phyloP scores from a whole-genome alignment of 2,797 vertebrate genomes.

The Sphenopsis melanotis region DNA sequence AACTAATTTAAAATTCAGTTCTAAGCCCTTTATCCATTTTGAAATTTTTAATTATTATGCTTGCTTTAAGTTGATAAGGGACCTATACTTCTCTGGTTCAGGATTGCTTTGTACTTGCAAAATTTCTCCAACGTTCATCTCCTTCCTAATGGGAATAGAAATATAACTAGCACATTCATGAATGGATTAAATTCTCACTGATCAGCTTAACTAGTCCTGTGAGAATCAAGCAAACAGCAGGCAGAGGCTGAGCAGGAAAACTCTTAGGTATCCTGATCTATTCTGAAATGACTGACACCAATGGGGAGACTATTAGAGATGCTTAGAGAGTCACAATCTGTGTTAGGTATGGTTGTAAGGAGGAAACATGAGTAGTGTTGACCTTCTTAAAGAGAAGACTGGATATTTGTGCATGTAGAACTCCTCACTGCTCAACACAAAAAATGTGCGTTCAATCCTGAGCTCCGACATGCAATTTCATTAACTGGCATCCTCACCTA shows the following conservation, averaged over 20 bases:
- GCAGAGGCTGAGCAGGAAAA: background rate
- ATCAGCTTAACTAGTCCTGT: background rate
- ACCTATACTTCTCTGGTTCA: background rate
- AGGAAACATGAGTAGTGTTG: background rate
- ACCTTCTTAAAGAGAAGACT: background rate
- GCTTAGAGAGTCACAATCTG: background rate
- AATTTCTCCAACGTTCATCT: background rate
- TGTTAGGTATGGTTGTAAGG: background rate
- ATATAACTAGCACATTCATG: background rate
- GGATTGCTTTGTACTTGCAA: background rate
- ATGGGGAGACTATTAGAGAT: background rate
- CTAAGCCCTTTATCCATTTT: background rate
- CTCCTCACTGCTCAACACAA: background rate
- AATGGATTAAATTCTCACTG: background rate
- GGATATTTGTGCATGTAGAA: background rate
- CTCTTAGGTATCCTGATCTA: background rate
- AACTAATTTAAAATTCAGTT: background rate
- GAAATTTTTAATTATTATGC: background rate
- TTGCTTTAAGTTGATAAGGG: background rate
- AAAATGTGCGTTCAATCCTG: accelerated
- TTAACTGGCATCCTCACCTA: background rate
- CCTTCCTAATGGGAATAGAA: background rate
- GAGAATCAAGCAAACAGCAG: background rate
- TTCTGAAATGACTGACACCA: background rate
- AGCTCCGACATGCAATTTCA: accelerated